Base-by-base conservation (phyloP, 64 coral and sea anemone genomes). In the Acropora yongei region DNA sequence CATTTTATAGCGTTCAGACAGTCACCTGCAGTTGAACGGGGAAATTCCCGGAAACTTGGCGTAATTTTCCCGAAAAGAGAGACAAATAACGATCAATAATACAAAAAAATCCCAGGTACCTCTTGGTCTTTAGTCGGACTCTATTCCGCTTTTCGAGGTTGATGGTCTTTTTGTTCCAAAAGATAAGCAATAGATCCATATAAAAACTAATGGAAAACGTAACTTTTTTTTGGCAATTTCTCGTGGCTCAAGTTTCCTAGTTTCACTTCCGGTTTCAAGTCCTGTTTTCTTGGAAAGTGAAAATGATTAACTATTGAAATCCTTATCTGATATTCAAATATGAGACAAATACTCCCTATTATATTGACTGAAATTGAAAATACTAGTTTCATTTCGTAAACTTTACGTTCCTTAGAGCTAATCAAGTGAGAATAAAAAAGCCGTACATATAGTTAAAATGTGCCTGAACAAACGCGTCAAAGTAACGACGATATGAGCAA, bases 11-110 rank as follows among this genome's bases (percentile, higher is more conserved):
- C 41, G 74, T 1, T 2, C 2, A 44, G 11, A 14, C 5, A 77
- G 1, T 9, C 44, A 77, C 18, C 63, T 39, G 82, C 6, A 66
- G 41, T 1, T 17, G 44, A 11, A 13, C 30, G 30, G 43, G 82
- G 82, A 71, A 69, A 85, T 85, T 85, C 82, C 82, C 82, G 63
- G 63, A 85, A 85, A 48, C 45, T 2, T 2, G 8, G 6, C 14
- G 6, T 42, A 3, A 30, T 47, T 20, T 85, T 85, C 17, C n/a
- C 82, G 63, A 57, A 85, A 84, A 83, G 47, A 55, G 30, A 30
- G 30, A 30, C 30, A 30, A 30, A 30, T 30, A 30, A 30, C 30
- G 30, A 30, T 30, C 30, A 30, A 30, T 30, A 30, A 30, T 30
- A 30, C 30, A 30, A 30, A 30, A 30, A 30, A 0, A 0, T 30